phyloP scores from a whole-genome alignment of 2,797 vertebrate species.

The Tokudaia tokunoshimensis region DNA sequence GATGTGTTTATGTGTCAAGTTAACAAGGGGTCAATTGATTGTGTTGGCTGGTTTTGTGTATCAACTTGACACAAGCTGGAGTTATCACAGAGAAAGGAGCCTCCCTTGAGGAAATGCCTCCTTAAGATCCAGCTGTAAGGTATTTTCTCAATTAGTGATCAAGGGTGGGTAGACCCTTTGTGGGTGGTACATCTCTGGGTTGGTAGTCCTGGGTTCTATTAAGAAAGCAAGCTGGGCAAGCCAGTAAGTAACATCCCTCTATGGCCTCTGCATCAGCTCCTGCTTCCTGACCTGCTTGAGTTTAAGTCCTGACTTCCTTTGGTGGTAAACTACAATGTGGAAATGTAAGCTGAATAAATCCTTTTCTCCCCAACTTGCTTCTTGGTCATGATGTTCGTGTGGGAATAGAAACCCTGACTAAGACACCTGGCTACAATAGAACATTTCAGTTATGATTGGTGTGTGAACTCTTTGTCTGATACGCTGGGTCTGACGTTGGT shows the following conservation, averaged over 20 bases:
- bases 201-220: not conserved
- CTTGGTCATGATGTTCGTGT: too few relatives aligned
- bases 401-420: not conserved
- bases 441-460: slow-evolving; percentile 37
- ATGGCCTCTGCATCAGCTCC: not conserved
- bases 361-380: too few relatives aligned
- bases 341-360: too few relatives aligned
- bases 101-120: not conserved
- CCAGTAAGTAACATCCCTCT: not conserved
- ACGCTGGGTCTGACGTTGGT: not conserved
- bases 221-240: not conserved
- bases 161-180: not conserved
- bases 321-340: too few relatives aligned
- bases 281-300: not conserved
- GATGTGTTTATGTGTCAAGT: too few relatives aligned
- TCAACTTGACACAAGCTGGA: not conserved
- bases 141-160: not conserved
- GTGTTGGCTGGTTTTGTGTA: not conserved
- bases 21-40: too few relatives aligned
- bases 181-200: not conserved
- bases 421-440: not conserved
- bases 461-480: not conserved
- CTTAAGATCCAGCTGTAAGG: not conserved
- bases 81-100: not conserved
- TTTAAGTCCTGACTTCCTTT: too few relatives aligned